phyloP scores from a whole-genome alignment of 2,888 invertebrate genomes.

The Protodeltote pygarga region DNA sequence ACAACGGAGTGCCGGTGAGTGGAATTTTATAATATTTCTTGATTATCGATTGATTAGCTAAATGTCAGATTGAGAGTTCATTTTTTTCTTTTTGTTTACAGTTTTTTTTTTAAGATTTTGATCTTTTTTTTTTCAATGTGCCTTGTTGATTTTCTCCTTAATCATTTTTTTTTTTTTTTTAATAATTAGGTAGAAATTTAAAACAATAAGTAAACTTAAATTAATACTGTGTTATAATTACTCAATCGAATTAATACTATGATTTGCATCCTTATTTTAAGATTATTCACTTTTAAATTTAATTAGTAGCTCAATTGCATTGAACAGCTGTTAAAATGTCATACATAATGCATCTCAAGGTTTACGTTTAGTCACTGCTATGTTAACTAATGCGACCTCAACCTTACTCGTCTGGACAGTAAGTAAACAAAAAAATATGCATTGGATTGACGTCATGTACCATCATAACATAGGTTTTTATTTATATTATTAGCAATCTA shows the following conservation, averaged over 20 bases:
- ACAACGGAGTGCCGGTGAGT: constrained; percentile 71
- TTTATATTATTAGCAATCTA: no score
- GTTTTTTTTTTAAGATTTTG: neutral
- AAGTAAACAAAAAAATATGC: constrained; percentile 39
- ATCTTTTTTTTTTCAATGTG: neutral
- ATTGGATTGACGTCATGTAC: constrained; percentile 17
- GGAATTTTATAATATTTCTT: neutral
- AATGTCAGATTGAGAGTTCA: no score
- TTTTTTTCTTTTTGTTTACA: no score
- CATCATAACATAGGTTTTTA: neutral
- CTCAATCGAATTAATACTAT: neutral
- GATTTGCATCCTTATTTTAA: neutral
- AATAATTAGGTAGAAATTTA: neutral
- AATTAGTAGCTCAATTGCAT: constrained; percentile 12
- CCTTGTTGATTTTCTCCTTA: neutral
- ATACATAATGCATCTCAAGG: constrained; percentile 32
- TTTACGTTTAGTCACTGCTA: constrained; percentile 41
- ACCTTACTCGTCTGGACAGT: constrained; percentile 18
- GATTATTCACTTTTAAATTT: neutral
- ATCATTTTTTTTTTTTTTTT: neutral
- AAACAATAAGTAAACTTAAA: neutral
- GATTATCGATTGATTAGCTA: constrained; percentile 6
- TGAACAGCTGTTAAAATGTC: constrained; percentile 44
- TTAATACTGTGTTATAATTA: neutral
- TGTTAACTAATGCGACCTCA: constrained; percentile 37